These are phyloP conservation scores for Hydra vulgaris DNA, from an alignment of 30 jellyfish, hydroid and myxozoan genomes.

Conservation along the genomic window DNA sequence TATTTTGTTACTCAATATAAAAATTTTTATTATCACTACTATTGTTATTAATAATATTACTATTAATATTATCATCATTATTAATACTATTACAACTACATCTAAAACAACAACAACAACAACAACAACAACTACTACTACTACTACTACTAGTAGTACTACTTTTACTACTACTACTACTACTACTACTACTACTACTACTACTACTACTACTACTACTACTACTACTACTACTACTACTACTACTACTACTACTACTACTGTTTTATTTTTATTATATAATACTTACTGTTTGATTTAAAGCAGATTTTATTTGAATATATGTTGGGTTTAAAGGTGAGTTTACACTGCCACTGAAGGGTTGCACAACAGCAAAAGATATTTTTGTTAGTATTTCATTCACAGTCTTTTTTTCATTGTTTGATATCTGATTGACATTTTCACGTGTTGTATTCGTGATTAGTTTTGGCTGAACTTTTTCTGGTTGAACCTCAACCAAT, in stretches of 20 bases:
- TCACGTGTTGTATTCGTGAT: neutral
- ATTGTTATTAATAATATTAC: neutral
- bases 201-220: neutral
- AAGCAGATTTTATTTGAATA: slow-evolving; percentile 21
- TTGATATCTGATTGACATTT: neutral
- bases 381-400: slow-evolving; percentile 5
- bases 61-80: neutral
- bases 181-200: neutral
- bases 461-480: neutral
- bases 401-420: slow-evolving; percentile 4
- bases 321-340: slow-evolving; percentile 59
- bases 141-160: neutral
- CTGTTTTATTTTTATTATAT: neutral
- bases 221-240: neutral
- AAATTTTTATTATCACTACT: no score
- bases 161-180: neutral
- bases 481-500: slow-evolving; percentile 17
- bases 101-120: no score
- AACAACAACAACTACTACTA: neutral
- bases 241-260: slow-evolving; percentile 1
- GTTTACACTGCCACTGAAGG: slow-evolving; percentile 40
- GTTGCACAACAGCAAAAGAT: slow-evolving; percentile 38
- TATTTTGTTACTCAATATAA: no score
- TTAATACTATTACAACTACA: no score
- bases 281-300: slow-evolving; percentile 66